phyloP scores from a whole-genome alignment of 1,140 invertebrate species.

The Andricus grossulariae region DNA sequence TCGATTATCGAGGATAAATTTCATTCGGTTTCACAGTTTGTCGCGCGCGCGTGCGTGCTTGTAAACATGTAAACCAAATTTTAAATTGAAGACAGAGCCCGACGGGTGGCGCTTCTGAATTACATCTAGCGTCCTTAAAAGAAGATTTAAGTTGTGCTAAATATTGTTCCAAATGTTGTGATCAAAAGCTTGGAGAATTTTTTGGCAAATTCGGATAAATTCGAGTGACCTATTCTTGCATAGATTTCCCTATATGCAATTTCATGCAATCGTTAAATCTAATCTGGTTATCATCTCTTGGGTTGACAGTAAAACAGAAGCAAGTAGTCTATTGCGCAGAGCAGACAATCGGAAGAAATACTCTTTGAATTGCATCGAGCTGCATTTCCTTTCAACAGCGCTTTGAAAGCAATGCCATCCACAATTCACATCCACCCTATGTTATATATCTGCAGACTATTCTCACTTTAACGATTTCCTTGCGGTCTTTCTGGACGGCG shows the following conservation, averaged over 20 bases:
- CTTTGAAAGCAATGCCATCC: too few relatives aligned
- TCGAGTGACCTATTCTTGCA: too few relatives aligned
- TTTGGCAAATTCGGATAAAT: too few relatives aligned
- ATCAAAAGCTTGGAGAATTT: too few relatives aligned
- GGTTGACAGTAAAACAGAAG: background rate
- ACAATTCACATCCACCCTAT: background rate
- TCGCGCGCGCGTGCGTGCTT: too few relatives aligned
- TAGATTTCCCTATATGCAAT: too few relatives aligned
- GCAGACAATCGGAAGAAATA: constrained; percentile 1
- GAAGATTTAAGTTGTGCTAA: background rate
- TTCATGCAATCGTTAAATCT: too few relatives aligned
- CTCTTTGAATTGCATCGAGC: constrained; percentile 16
- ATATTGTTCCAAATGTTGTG: too few relatives aligned
- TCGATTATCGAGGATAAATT: background rate
- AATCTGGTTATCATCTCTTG: too few relatives aligned
- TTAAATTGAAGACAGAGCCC: background rate
- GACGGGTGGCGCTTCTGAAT: background rate
- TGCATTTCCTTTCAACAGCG: too few relatives aligned
- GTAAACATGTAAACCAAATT: background rate
- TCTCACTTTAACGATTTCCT: constrained; percentile 31
- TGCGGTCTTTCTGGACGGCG: constrained; percentile 22
- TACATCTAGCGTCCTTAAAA: background rate
- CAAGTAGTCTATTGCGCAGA: background rate
- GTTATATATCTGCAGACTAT: constrained; percentile 24
- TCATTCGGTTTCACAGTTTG: background rate